Base-by-base conservation (phyloP, 2,888 invertebrate genomes). In the Coelinius sp. region DNA sequence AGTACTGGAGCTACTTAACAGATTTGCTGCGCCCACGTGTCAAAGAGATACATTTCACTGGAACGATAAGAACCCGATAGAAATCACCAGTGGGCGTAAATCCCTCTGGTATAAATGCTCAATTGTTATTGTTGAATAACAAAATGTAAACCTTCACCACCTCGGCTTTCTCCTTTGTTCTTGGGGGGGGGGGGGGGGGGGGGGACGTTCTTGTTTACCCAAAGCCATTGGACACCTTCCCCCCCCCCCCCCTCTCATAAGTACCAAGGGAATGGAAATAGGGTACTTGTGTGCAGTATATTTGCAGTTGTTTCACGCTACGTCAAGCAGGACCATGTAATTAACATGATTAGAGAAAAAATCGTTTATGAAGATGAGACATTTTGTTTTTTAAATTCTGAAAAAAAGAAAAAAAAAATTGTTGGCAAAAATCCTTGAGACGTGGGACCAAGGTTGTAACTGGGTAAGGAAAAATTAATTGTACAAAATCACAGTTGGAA, bases 261-360 rank as follows among this genome's bases (percentile, higher is more conserved):
- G n/a, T 41, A n/a, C n/a, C n/a, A 41, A 41, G 41, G 41, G 41
- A 41, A 41, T 41, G 41, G n/a, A 41, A 41, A 41, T 41, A 41
- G 41, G n/a, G 46, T 49, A 20, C 46, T 27, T 56, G n/a, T 12
- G 56, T 27, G 27, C 25, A 31, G 35, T 59, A 31, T 59, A 59
- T 59, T 59, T 31, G 59, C 59, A 78, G 79, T 82, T 82, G 80
- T 83, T 84, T 84, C 80, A 81, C 77, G 82, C 82, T 82, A 78
- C 77, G 75, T 81, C 77, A 79, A 84, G 81, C 81, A 81, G 79
- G 74, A 82, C 84, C 77, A 14, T 53, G 35, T 35, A 59, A 59
- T 59, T 59, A 59, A 59, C 59, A 59, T 59, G 46, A 49, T 49
- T 49, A 49, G 20, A 8, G 8, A 17, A n/a, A 41, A n/a, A n/a